Conservation (phyloP, 1,140 invertebrate species). For the Arion vulgaris region DNA sequence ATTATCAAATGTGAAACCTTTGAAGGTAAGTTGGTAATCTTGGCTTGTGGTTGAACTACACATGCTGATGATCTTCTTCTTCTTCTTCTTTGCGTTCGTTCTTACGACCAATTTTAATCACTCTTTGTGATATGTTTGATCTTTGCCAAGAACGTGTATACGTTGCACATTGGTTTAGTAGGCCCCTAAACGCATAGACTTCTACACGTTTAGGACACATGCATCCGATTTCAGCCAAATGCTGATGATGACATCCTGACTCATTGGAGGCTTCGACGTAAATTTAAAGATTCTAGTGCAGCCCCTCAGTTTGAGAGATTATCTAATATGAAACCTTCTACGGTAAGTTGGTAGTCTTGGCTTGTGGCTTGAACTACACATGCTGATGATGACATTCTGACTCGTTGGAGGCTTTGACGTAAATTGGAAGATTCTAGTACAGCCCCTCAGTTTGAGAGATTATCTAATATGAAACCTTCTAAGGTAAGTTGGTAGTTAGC, state of each 20-base stretch:
- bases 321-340: not conserved
- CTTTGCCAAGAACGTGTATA: too few relatives aligned
- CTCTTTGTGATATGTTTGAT: too few relatives aligned
- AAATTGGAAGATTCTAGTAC: constrained; percentile 8
- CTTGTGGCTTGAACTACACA: not conserved
- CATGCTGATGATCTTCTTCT: too few relatives aligned
- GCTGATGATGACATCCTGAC: constrained; percentile 21
- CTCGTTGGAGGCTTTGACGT: constrained; percentile 16
- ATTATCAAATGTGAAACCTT: not conserved
- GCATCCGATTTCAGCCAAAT: too few relatives aligned
- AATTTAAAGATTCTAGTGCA: not conserved
- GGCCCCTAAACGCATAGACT: too few relatives aligned
- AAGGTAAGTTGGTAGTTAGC: not conserved
- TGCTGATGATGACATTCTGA: constrained; percentile 23
- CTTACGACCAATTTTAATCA: too few relatives aligned
- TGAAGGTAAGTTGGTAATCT: not conserved
- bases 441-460: not conserved
- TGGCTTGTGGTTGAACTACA: not conserved
- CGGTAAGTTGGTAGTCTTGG: not conserved
- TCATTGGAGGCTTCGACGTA: constrained; percentile 18
- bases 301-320: not conserved
- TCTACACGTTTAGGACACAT: too few relatives aligned
- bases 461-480: not conserved
- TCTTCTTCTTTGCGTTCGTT: too few relatives aligned
- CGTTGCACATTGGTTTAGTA: too few relatives aligned